These are phyloP conservation scores for Hyposmocoma kahamanoa DNA, from an alignment of 1,140 invertebrate genomes.

Conservation along the genomic window DNA sequence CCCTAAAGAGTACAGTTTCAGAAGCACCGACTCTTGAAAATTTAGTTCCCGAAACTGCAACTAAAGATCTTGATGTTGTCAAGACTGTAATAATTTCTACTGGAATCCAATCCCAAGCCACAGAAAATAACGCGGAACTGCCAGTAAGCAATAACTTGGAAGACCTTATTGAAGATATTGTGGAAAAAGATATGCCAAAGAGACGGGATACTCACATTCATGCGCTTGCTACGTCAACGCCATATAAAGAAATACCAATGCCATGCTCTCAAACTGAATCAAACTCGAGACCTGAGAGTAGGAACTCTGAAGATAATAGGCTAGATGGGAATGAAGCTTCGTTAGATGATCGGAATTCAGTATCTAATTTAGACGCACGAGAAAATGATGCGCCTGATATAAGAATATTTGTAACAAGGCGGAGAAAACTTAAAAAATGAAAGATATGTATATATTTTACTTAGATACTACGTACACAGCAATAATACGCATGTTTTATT, in stretches of 20 bases:
- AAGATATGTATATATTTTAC: no score
- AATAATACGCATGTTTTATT: no score
- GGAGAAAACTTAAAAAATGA: constrained; percentile 28
- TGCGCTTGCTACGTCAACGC: constrained; percentile 54
- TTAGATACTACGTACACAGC: no score
- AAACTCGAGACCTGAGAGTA: not conserved
- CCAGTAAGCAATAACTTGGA: no score
- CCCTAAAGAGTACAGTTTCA: no score
- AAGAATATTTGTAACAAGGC: constrained; percentile 52
- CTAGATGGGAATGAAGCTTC: constrained; percentile 1
- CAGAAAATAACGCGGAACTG: no score
- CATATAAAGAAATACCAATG: constrained; percentile 22
- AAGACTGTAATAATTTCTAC: constrained; percentile 50
- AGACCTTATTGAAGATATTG: no score
- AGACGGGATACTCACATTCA: not conserved
- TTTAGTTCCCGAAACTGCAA: no score
- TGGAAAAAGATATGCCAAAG: constrained; percentile 4
- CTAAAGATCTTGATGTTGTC: constrained; percentile 24
- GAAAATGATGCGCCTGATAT: constrained; percentile 46
- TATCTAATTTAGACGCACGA: constrained; percentile 12
- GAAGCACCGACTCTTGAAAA: no score
- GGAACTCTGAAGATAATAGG: not conserved
- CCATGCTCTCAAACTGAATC: not conserved
- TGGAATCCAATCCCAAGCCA: constrained; percentile 33
- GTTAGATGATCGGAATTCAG: constrained; percentile 12